Evolutionary conservation across 2,888 invertebrate species (phyloP), one percentile per base, ranked within the genome.

Genomic region (Corythucha ciliata): DNA sequence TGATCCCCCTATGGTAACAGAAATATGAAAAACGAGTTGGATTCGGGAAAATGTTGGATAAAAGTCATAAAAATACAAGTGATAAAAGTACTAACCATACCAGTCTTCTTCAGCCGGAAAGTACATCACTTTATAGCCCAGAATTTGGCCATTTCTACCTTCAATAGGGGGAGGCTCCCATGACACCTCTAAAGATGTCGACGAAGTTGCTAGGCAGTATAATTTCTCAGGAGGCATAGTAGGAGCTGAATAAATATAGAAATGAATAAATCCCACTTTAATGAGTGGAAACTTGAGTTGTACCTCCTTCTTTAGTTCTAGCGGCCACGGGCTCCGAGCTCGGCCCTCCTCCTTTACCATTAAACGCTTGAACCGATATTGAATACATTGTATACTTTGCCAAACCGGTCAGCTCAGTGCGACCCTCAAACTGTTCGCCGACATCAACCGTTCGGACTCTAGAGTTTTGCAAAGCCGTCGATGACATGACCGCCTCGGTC

Each of bases 351-450:
- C 89, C 89, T 63, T 86, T 76, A 63, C 83, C 86, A 60, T 89
- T 89, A 65, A 87, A 89, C 21, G 88, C 87, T 69, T 88, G 87
- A 2, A 88, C 85, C 37, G 88, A 81, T 24, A 88, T 80, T 59
- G 81, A 82, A 64, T 89, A 89, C 5, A 79, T 78, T 1, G 86
- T 81, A 66, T 80, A 87, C 68, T 86, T 86, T 63, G 80, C 77
- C 27, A 89, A 72, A 27, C 82, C 83, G 45, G 78, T 76, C 24
- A 85, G 68, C 7, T 75, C 73, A 2, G 82, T 76, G 55, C 83
- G 78, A 29, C 78, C 78, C 1, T 81, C 80, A 54, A 76, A 78
- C 57, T 84, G 83, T 1, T 80, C 75, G 12, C 60, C 59, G 5
- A 58, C 54, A 68, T 85, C 84, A 1, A 85, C 84, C 32, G 83